phyloP scores from a whole-genome alignment of 92 coral and sea anemone genomes.

The Phenganax stokvisi region DNA sequence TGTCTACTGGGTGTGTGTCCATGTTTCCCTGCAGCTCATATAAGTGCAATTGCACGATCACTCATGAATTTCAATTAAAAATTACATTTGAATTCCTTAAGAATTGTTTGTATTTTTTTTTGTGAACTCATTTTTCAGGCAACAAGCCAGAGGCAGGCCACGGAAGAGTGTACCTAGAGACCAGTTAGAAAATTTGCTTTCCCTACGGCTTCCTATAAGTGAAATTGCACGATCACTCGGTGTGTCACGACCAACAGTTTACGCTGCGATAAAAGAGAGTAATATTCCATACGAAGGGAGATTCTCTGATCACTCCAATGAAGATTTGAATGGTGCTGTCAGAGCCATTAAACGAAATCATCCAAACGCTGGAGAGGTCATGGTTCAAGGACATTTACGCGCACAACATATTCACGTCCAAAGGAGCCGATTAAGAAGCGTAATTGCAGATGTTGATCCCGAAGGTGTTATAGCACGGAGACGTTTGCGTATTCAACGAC shows the following conservation, averaged over 20 bases:
- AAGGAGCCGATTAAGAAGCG: background rate
- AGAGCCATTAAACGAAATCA: background rate
- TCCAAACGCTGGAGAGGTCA: slow-evolving; percentile 22
- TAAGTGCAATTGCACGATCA: too few relatives aligned
- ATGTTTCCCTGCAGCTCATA: too few relatives aligned
- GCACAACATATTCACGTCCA: slow-evolving; percentile 1
- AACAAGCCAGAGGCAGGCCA: background rate
- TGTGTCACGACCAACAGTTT: background rate
- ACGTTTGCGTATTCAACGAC: background rate
- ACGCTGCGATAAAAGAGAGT: background rate
- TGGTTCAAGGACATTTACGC: slow-evolving; percentile 11
- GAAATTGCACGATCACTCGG: background rate
- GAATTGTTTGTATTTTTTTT: too few relatives aligned
- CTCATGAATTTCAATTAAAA: too few relatives aligned
- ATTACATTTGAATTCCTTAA: too few relatives aligned
- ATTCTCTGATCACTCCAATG: background rate
- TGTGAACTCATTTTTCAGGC: background rate
- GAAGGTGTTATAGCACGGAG: background rate
- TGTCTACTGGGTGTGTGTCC: too few relatives aligned
- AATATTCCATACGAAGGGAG: background rate
- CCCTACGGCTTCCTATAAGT: background rate
- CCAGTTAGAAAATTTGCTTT: background rate
- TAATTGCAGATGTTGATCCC: background rate
- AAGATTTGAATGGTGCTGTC: background rate
- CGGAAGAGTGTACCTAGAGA: background rate